These are phyloP conservation scores for Anhinga rufa DNA, from an alignment of 2,113 vertebrate species.

Conservation along the genomic window DNA sequence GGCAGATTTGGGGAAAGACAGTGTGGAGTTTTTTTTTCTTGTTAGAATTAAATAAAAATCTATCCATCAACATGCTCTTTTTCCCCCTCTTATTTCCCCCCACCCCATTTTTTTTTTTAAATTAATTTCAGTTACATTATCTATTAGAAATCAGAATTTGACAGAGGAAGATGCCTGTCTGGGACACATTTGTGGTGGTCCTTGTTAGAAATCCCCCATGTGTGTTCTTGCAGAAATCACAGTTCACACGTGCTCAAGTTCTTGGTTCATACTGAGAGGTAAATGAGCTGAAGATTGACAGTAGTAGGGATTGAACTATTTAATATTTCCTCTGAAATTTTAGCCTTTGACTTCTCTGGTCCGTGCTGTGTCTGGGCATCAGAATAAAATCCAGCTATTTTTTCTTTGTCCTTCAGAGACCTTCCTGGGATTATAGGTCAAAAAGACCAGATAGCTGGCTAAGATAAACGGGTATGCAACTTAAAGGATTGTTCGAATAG, in stretches of 20 bases:
- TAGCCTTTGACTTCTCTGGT: not conserved
- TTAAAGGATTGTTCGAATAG: not conserved
- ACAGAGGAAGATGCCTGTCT: not conserved
- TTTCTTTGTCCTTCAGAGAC: conserved; percentile 18
- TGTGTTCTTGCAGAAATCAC: not conserved
- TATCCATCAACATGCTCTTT: fast-evolving
- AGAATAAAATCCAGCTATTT: not conserved
- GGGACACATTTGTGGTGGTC: fast-evolving
- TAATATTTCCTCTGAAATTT: not conserved
- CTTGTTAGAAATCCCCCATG: not conserved
- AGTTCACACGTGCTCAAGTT: not conserved
- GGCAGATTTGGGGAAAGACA: not conserved
- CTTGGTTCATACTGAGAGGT: not conserved
- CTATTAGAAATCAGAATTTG: not conserved
- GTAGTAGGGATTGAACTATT: not conserved
- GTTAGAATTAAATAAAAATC: not conserved
- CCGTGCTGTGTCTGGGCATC: not conserved
- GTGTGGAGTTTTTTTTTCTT: not conserved
- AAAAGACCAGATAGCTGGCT: not conserved
- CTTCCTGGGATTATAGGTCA: not conserved
- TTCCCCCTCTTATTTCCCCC: fast-evolving
- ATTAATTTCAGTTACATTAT: not conserved
- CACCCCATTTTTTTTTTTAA: not conserved
- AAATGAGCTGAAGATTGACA: not conserved
- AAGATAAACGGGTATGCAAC: conserved; percentile 1